These are phyloP conservation scores for Anguilla marmorata DNA, from an alignment of 2,797 vertebrate genomes.

Conservation along the genomic window DNA sequence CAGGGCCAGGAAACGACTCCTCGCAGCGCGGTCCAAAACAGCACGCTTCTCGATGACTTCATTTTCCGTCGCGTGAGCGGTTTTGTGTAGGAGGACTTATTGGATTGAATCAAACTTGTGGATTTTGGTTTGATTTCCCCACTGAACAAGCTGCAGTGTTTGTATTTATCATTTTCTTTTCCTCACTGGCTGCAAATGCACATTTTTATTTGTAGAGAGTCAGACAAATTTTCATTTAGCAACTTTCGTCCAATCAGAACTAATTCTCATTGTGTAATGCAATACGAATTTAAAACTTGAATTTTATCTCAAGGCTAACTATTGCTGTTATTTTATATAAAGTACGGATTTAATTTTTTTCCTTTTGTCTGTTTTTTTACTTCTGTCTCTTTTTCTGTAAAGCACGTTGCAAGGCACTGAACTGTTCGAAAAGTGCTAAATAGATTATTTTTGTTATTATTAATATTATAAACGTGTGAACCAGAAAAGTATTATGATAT, in stretches of 20 bases:
- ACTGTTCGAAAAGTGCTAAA: no score
- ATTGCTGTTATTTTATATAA: not conserved
- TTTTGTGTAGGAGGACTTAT: not conserved
- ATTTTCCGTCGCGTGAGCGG: not conserved
- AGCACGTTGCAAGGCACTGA: no score
- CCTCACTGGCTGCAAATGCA: not conserved
- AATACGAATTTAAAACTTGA: not conserved
- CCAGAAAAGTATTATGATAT: not conserved
- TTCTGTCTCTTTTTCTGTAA: no score
- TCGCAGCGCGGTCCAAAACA: not conserved
- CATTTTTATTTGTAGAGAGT: not conserved
- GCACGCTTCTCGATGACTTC: not conserved
- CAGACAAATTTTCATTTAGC: not conserved
- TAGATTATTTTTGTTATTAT: no score
- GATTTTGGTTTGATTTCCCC: not conserved
- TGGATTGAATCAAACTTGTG: slow-evolving; percentile 2
- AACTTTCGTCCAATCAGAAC: not conserved
- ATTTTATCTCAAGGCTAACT: not conserved
- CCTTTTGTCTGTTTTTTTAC: no score
- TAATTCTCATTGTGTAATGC: not conserved
- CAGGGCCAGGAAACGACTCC: not conserved
- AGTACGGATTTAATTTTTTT: no score
- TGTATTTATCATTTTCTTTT: not conserved
- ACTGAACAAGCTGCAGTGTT: not conserved
- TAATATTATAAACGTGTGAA: not conserved